phyloP scores from a whole-genome alignment of 2,113 vertebrate species.

The Platycercus adscitus region DNA sequence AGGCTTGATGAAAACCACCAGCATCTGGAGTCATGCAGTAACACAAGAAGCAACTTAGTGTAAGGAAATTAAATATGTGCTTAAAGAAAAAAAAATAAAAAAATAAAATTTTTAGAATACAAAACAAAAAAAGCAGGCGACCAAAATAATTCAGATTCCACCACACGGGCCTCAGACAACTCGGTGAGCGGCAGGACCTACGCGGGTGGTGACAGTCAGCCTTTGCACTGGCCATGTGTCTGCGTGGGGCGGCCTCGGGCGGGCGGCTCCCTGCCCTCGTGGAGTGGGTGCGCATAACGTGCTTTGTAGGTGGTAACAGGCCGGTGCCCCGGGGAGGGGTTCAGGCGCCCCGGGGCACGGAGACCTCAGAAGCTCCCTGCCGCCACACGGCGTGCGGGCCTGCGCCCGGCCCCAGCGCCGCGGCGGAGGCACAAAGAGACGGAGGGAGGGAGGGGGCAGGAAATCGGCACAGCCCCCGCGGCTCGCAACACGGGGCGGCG shows the following conservation, averaged over 20 bases:
- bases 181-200: accelerated
- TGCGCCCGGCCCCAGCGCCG: background rate
- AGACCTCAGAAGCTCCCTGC: accelerated
- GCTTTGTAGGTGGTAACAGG: accelerated
- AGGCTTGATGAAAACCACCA: background rate
- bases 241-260: accelerated
- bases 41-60: background rate
- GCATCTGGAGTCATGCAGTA: accelerated
- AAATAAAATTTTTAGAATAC: background rate
- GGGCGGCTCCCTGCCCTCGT: accelerated
- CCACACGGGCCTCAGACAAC: accelerated
- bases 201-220: accelerated
- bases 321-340: background rate
- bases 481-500: background rate
- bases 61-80: background rate
- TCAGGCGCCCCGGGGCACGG: accelerated
- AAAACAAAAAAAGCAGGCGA: accelerated
- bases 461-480: accelerated
- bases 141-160: background rate
- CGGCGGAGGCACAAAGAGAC: background rate
- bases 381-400: background rate
- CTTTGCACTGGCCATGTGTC: accelerated
- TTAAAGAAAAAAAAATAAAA: background rate
- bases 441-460: accelerated
- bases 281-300: background rate